A percentile compares a stretch with the other conserved stretches of the same genome.
Evolutionary conservation across 2,113 vertebrate genomes (phyloP).

Genomic region (Pavo muticus): DNA sequence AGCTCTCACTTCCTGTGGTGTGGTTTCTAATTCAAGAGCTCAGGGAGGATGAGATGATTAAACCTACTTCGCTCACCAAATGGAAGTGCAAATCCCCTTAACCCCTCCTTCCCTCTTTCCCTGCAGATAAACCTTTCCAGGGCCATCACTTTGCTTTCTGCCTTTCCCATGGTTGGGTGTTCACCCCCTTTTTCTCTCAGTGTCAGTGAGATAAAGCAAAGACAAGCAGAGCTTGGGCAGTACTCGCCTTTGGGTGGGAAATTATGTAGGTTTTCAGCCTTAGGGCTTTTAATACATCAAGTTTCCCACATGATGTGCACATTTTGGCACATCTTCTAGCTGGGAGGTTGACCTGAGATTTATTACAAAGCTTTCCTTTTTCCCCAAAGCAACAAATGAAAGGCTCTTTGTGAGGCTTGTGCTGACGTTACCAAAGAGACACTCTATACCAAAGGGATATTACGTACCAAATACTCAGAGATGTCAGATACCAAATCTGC

Average conservation of each 20-base stretch:
- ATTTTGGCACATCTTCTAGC: not conserved
- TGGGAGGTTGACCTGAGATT: not conserved
- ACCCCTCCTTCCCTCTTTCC: not conserved
- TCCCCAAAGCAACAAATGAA: not conserved
- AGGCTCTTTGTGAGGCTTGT: not conserved
- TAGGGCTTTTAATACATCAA: not conserved
- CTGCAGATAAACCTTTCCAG: not conserved
- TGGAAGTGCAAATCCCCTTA: not conserved
- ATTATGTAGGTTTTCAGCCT: accelerated
- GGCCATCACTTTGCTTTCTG: accelerated
- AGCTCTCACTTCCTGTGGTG: not conserved
- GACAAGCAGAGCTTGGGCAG: not conserved
- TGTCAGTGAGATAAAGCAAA: not conserved
- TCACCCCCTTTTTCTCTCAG: not conserved
- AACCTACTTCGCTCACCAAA: not conserved
- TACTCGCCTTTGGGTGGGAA: accelerated
- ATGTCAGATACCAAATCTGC: not conserved
- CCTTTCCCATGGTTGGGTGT: not conserved
- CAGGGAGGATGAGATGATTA: not conserved
- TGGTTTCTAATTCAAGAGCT: not conserved
- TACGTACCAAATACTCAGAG: not conserved
- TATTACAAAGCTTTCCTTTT: not conserved
- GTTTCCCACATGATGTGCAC: accelerated
- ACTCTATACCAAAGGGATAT: too few species aligned
- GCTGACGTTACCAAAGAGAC: not conserved